Percentiles rank a stretch among this genome's conserved stretches.
These are phyloP conservation scores for Rhinogobius similis DNA, from an alignment of 2,113 vertebrate species.

Conservation along the genomic window DNA sequence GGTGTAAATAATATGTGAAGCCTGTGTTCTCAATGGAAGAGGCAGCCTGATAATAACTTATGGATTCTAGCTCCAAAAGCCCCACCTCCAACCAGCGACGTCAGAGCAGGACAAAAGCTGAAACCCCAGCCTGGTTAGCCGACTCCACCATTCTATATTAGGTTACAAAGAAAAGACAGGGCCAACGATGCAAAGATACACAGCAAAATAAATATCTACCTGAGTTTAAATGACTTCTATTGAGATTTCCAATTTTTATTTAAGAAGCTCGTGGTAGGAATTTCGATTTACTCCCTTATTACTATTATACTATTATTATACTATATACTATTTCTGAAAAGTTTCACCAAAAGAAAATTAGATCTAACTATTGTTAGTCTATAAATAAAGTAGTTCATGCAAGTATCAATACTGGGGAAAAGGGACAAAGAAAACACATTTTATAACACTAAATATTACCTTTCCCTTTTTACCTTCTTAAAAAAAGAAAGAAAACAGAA, in stretches of 20 bases:
- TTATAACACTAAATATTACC: no score
- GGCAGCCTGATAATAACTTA: conserved; percentile 16
- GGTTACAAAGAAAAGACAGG: conserved; percentile 50
- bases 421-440: no score
- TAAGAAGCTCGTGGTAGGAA: background rate
- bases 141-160: conserved; percentile 44
- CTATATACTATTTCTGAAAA: no score
- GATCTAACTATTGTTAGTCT: no score
- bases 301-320: no score
- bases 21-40: background rate
- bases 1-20: conserved; percentile 8
- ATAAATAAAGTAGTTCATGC: no score
- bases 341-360: no score
- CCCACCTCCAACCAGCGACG: conserved; percentile 12
- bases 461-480: no score
- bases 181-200: background rate
- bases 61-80: conserved; percentile 10
- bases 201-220: background rate
- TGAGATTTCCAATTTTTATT: background rate
- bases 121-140: conserved; percentile 52
- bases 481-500: no score
- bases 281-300: no score
- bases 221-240: background rate
- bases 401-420: no score
- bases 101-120: conserved; percentile 52